These are phyloP conservation scores for Cnemophilus loriae DNA, from an alignment of 2,113 vertebrate species.

Conservation along the genomic window DNA sequence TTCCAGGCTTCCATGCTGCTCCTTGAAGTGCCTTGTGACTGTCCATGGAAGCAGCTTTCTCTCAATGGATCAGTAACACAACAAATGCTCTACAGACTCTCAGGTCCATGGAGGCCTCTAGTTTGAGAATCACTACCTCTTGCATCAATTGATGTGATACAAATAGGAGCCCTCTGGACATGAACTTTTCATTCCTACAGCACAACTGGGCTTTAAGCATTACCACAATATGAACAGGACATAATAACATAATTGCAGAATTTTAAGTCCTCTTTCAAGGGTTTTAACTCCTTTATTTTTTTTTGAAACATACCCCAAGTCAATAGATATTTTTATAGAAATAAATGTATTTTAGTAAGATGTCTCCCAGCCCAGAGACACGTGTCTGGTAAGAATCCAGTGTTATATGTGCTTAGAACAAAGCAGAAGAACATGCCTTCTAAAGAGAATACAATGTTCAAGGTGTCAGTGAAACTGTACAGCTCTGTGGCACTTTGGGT, in stretches of 20 bases:
- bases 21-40: neutral
- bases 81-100: neutral
- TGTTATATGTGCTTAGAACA: neutral
- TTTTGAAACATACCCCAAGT: neutral
- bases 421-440: neutral
- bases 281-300: neutral
- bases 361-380: neutral
- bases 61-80: fast-evolving
- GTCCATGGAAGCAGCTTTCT: neutral
- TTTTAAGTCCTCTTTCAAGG: neutral
- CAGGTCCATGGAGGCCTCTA: neutral
- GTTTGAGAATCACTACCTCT: neutral
- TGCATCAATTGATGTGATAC: neutral
- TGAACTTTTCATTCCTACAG: neutral
- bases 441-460: neutral
- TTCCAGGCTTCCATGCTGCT: neutral
- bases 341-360: neutral
- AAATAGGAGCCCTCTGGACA: neutral
- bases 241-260: neutral
- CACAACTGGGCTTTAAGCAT: neutral
- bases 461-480: neutral
- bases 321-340: neutral
- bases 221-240: neutral
- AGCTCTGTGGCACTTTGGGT: neutral
- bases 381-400: neutral